Evolutionary conservation across 2,113 vertebrate genomes (phyloP).

Genomic region (Gasterosteus aculeatus): DNA sequence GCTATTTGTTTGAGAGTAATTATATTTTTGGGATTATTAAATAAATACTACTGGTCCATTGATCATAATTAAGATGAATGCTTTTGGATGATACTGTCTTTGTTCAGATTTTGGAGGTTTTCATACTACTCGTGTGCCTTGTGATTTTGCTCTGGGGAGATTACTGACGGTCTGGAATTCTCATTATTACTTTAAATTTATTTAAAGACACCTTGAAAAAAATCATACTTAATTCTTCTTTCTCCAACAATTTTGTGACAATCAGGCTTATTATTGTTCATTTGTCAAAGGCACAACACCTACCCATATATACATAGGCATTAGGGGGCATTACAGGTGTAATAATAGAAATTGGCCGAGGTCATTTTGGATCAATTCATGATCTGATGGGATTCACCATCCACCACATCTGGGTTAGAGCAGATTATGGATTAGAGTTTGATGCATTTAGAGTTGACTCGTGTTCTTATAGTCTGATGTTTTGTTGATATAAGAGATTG

Average conservation of each 20-base stretch:
- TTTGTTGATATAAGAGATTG: not conserved
- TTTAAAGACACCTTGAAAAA: too few species aligned
- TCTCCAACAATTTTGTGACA: not conserved
- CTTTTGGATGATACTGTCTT: too few species aligned
- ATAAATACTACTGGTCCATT: not conserved
- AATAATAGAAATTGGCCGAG: not conserved
- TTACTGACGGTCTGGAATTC: not conserved
- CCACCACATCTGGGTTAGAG: not conserved
- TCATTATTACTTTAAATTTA: not conserved
- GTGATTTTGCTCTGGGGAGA: not conserved
- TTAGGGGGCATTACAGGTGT: not conserved
- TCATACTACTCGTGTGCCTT: not conserved
- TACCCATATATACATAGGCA: not conserved
- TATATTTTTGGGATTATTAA: not conserved
- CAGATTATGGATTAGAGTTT: not conserved
- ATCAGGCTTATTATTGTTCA: not conserved
- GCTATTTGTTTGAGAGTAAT: not conserved
- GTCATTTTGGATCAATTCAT: not conserved
- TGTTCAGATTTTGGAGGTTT: not conserved
- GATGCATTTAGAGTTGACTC: not conserved
- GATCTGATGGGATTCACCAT: not conserved
- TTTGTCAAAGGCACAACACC: not conserved
- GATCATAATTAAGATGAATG: not conserved
- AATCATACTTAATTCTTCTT: not conserved
- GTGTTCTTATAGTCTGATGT: not conserved